phyloP scores from a whole-genome alignment of 2,888 invertebrate genomes.

The Cecidostiba fungosa region DNA sequence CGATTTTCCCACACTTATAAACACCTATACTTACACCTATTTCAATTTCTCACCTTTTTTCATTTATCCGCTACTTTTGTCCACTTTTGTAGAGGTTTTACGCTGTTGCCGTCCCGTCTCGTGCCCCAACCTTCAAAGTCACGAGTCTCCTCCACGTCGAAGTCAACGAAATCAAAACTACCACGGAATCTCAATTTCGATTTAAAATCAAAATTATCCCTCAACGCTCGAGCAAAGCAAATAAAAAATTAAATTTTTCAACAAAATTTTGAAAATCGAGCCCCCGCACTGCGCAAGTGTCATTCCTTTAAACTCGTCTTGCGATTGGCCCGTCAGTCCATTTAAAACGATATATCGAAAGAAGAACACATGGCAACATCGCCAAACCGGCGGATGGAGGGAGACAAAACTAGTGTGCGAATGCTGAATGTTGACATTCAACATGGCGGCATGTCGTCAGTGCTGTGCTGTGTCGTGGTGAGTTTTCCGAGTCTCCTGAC shows the following conservation, averaged over 20 bases:
- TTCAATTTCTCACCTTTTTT: not conserved
- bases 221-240: not conserved
- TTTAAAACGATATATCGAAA: conserved; percentile 39
- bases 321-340: conserved; percentile 40
- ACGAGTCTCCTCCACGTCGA: not conserved
- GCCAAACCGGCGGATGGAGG: conserved; percentile 63
- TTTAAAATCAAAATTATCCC: too few relatives aligned
- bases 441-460: conserved; percentile 98
- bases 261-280: conserved; percentile 38
- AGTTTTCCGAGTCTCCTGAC: conserved; percentile 82
- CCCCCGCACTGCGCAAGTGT: conserved; percentile 15
- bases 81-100: conserved; percentile 36
- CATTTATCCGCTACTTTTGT: conserved; percentile 31
- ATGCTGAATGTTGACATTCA: conserved; percentile 88
- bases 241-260: not conserved
- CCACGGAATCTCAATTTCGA: too few relatives aligned
- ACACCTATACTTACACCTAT: not conserved
- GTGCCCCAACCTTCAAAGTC: not conserved
- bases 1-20: not conserved
- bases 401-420: conserved; percentile 65
- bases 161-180: too few relatives aligned
- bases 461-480: conserved; percentile 98
- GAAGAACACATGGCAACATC: conserved; percentile 57
- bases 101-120: conserved; percentile 33
- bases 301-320: too few relatives aligned